These are phyloP conservation scores for Noctua comes DNA, from an alignment of 2,888 invertebrate species.

Conservation along the genomic window DNA sequence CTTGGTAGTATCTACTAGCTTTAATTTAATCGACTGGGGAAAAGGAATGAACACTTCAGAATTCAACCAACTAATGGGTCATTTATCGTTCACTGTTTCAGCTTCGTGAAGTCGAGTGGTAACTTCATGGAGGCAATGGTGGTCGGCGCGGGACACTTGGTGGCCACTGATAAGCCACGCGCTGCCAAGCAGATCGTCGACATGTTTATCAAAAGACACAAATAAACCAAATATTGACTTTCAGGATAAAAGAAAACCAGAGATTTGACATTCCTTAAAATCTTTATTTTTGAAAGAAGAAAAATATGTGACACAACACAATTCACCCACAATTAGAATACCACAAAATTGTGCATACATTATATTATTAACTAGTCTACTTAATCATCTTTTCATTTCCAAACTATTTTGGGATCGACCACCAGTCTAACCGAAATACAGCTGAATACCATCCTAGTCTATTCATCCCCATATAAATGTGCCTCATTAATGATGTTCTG, in stretches of 20 bases:
- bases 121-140: conserved; percentile 84
- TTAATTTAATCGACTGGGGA: not conserved
- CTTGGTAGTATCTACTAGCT: not conserved
- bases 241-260: not conserved
- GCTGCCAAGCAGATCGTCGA: conserved; percentile 72
- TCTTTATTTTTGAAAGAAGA: conserved; percentile 19
- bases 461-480: not conserved
- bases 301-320: not conserved
- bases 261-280: not conserved
- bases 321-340: not conserved
- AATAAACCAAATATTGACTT: conserved; percentile 21
- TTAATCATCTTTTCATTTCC: not conserved
- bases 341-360: not conserved
- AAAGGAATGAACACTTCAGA: not conserved
- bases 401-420: not conserved
- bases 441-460: not conserved
- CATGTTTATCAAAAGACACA: conserved; percentile 48
- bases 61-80: conserved; percentile 5
- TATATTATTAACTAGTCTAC: not conserved
- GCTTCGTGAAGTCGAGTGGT: conserved; percentile 18
- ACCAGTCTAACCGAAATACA: not conserved
- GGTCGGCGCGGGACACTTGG: conserved; percentile 89
- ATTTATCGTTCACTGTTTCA: conserved; percentile 7
- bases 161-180: conserved; percentile 81
- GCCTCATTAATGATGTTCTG: not conserved